Percentiles rank a stretch among this genome's conserved stretches.
Evolutionary conservation across 2,888 invertebrate species (phyloP).

Genomic region (Mesopsocus fuscifrons): DNA sequence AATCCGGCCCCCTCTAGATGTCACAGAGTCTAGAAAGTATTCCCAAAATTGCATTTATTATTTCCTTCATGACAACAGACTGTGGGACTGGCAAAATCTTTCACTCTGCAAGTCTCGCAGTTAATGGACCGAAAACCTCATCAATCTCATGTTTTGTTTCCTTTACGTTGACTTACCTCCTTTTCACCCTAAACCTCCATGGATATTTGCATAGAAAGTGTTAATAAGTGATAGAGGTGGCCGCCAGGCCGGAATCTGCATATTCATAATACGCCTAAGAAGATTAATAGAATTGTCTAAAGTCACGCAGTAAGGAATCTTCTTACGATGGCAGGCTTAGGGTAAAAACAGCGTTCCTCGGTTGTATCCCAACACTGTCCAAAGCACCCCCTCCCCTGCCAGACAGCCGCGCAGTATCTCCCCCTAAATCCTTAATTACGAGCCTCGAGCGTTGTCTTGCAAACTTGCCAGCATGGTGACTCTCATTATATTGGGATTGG

Average conservation of each 20-base stretch:
- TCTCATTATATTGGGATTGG: neutral
- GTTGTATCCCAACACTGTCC: neutral
- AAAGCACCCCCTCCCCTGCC: neutral
- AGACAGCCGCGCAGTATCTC: neutral
- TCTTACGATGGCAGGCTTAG: neutral
- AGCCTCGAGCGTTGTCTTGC: neutral
- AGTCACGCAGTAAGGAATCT: slow-evolving; percentile 3
- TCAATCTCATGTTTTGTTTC: no score
- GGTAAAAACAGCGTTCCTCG: neutral
- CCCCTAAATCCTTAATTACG: neutral
- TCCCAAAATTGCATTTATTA: no score
- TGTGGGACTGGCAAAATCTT: no score
- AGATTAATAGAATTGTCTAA: slow-evolving; percentile 7
- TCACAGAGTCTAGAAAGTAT: no score
- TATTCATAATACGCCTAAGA: slow-evolving; percentile 9
- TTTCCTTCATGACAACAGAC: no score
- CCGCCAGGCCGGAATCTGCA: slow-evolving; percentile 9
- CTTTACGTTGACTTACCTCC: no score
- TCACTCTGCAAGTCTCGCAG: no score
- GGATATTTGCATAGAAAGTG: slow-evolving; percentile 9
- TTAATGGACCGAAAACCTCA: no score
- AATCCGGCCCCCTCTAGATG: no score
- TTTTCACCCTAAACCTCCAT: no score
- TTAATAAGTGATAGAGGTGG: slow-evolving; percentile 9
- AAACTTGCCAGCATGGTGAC: neutral